These are phyloP conservation scores for Sebastes steindachneri DNA, from an alignment of 2,797 vertebrate genomes.

Conservation along the genomic window DNA sequence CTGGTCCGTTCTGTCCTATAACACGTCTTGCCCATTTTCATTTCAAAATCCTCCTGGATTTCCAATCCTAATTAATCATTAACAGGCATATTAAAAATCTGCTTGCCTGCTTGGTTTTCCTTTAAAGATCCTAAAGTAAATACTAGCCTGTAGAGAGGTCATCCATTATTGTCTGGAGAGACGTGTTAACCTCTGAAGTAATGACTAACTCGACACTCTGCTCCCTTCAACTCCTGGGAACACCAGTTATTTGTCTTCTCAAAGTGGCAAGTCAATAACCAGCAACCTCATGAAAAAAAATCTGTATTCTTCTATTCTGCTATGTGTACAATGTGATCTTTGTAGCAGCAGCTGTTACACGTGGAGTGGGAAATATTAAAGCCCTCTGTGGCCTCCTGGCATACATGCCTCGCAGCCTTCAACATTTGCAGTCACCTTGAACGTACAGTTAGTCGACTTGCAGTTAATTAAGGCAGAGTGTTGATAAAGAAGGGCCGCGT, in stretches of 20 bases:
- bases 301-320: not conserved
- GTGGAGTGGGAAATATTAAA: slow-evolving; percentile 6
- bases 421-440: slow-evolving; percentile 74
- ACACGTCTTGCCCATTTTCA: not conserved
- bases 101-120: slow-evolving; percentile 23
- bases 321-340: slow-evolving; percentile 20
- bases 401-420: slow-evolving; percentile 39
- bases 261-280: slow-evolving; percentile 44
- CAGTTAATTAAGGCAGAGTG: slow-evolving; percentile 75
- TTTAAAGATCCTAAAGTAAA: slow-evolving; percentile 36
- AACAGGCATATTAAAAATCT: slow-evolving; percentile 30
- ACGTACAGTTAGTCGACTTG: slow-evolving; percentile 62
- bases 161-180: slow-evolving; percentile 43
- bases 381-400: slow-evolving; percentile 4
- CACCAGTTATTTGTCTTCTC: slow-evolving; percentile 49
- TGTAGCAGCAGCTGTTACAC: slow-evolving; percentile 34
- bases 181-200: slow-evolving; percentile 38
- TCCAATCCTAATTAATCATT: slow-evolving; percentile 44
- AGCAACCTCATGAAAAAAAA: slow-evolving; percentile 43
- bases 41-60: slow-evolving; percentile 3
- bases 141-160: slow-evolving; percentile 12
- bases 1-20: slow-evolving; percentile 5
- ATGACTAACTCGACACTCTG: slow-evolving; percentile 50
- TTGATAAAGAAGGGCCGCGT: slow-evolving; percentile 49
- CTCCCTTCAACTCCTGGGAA: slow-evolving; percentile 14